Evolutionary conservation across 1,140 invertebrate genomes (phyloP), one percentile per base, ranked within the genome.

Genomic region (Saccostrea glomerata): DNA sequence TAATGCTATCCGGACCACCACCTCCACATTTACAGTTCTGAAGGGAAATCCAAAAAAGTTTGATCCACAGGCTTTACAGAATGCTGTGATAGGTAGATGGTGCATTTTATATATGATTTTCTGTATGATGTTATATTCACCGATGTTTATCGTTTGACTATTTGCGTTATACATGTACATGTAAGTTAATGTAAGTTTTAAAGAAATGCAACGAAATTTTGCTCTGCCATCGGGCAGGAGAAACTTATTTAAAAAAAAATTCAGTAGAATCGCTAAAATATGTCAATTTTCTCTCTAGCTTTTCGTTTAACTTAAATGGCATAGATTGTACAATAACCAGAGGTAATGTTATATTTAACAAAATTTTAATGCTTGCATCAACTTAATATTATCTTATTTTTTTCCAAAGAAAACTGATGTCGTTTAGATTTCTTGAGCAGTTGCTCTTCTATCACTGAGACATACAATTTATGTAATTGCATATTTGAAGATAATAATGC

Each of bases 41-140:
- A 89, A 89, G 15, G 90, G 90, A 84, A 92, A 92, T 86, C 92
- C 92, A 0, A 60, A 82, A 5, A 77, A 70, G 0, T 85, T 82
- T 40, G n/a, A 82, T 55, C 82, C 70, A 17, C 2, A 25, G 2
- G 70, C 82, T n/a, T 36, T 89, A 30, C 70, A 66, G n/a, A 58
- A 58, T 30, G 36, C 47, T 40, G 47, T 82, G 9, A 85, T 88
- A 20, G 55, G 87, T 88, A 60, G 25, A 82, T 84, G 20, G 90
- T 88, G 84, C 40, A 3, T 90, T 88, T n/a, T n/a, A n/a, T 85
- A 90, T 56, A 9, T 11, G 88, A 9, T 40, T 87, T 90, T 30
- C 82, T 86, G 54, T 9, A 20, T 25, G 23, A 70, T 47, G 9
- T 60, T 60, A 40, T 20, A 17, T 17, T 17, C 56, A 13, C 15